phyloP scores from a whole-genome alignment of 2,888 invertebrate species.

The Spicauda simplicius region DNA sequence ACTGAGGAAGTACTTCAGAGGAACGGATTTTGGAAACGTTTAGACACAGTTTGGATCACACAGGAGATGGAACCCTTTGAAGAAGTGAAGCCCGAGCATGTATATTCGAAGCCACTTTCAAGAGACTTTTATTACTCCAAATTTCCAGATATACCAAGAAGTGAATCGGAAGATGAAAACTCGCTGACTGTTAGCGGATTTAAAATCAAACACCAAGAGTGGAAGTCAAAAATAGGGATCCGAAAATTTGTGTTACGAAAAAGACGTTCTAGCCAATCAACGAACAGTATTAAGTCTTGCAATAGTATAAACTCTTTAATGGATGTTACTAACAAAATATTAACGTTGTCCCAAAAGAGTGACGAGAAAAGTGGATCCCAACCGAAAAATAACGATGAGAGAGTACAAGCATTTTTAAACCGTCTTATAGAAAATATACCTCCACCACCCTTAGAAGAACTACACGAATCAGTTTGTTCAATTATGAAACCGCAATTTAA shows the following conservation, averaged over 20 bases:
- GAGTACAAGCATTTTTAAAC: slow-evolving; percentile 62
- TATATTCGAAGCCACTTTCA: slow-evolving; percentile 67
- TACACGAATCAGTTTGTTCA: slow-evolving; percentile 44
- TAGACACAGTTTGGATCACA: slow-evolving; percentile 71
- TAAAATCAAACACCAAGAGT: slow-evolving; percentile 64
- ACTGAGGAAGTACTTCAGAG: slow-evolving; percentile 74
- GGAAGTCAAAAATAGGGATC: slow-evolving; percentile 69
- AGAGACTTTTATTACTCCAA: slow-evolving; percentile 73
- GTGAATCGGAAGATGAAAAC: slow-evolving; percentile 77
- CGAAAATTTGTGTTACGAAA: slow-evolving; percentile 58
- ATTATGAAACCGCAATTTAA: slow-evolving; percentile 43
- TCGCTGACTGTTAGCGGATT: slow-evolving; percentile 69
- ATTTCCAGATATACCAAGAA: slow-evolving; percentile 74
- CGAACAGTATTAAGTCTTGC: slow-evolving; percentile 49
- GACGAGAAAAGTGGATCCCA: slow-evolving; percentile 18
- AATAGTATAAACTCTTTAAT: slow-evolving; percentile 52
- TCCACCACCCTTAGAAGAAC: slow-evolving; percentile 64
- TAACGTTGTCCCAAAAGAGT: slow-evolving; percentile 49
- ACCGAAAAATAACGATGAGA: slow-evolving; percentile 55
- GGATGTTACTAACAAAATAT: slow-evolving; percentile 51
- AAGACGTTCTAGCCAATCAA: slow-evolving; percentile 55
- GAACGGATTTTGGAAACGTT: slow-evolving; percentile 72
- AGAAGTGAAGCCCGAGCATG: slow-evolving; percentile 67
- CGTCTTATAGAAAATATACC: slow-evolving; percentile 66
- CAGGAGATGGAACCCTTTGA: slow-evolving; percentile 78